phyloP scores from a whole-genome alignment of 1,140 invertebrate species.

The Planococcus citri region DNA sequence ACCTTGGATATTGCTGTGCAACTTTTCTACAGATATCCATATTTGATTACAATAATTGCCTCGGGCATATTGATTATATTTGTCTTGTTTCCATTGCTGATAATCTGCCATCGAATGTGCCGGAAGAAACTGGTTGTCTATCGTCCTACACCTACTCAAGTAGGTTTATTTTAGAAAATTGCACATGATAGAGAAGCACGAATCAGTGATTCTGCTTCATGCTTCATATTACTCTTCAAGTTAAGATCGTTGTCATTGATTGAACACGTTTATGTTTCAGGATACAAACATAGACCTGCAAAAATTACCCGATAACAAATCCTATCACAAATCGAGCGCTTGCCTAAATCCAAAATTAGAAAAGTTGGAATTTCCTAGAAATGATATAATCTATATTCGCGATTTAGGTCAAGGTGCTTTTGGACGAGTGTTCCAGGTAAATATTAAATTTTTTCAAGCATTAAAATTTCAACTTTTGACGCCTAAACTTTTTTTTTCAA shows the following conservation, averaged over 20 bases:
- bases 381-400: constrained; percentile 87
- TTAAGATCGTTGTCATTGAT: no score
- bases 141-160: constrained; percentile 9
- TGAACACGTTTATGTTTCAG: constrained; percentile 32
- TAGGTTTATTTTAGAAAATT: no score
- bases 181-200: no score
- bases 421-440: constrained; percentile 74
- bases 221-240: neutral
- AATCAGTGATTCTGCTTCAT: no score
- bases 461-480: constrained; percentile 11
- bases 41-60: neutral
- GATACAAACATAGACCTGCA: constrained; percentile 72
- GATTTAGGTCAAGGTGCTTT: constrained; percentile 92
- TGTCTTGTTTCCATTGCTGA: neutral
- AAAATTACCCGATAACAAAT: constrained; percentile 73
- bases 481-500: no score
- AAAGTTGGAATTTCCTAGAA: constrained; percentile 84
- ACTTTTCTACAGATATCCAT: neutral
- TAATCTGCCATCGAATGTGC: neutral
- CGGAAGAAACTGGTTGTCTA: neutral
- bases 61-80: neutral
- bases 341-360: constrained; percentile 85
- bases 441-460: no score
- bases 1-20: neutral
- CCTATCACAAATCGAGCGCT: constrained; percentile 69